phyloP scores from a whole-genome alignment of 2,113 vertebrate genomes.

The Nycticebus coucang region DNA sequence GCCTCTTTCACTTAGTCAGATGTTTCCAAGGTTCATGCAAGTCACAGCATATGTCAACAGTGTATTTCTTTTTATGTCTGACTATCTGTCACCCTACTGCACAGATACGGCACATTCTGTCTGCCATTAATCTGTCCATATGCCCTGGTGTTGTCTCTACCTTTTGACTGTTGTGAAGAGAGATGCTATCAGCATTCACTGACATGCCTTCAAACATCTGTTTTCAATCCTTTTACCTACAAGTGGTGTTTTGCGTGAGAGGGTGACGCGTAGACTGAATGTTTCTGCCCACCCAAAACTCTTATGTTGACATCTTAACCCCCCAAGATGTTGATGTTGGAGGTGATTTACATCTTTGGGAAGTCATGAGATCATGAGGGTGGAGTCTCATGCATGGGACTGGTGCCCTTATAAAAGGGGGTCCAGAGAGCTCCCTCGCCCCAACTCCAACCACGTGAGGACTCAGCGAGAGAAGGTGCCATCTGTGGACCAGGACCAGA shows the following conservation, averaged over 20 bases:
- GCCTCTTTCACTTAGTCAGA: background rate
- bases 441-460: background rate
- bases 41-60: fast-evolving
- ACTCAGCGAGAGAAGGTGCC: background rate
- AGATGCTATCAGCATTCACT: too few relatives aligned
- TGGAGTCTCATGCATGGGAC: background rate
- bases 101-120: background rate
- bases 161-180: background rate
- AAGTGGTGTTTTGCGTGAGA: background rate
- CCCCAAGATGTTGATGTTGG: background rate
- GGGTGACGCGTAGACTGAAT: background rate
- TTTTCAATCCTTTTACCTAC: background rate
- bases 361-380: too few relatives aligned
- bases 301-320: background rate
- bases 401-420: background rate
- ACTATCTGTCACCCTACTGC: background rate
- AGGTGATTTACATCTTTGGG: background rate
- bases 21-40: background rate
- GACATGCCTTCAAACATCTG: background rate
- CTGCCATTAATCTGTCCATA: background rate
- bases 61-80: background rate
- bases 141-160: too few relatives aligned
- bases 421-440: background rate
- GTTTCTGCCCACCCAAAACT: background rate
- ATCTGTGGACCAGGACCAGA: background rate